Evolutionary conservation across 2,888 invertebrate genomes (phyloP), one percentile per base, ranked within the genome.

Genomic region (Therioaphis trifolii): DNA sequence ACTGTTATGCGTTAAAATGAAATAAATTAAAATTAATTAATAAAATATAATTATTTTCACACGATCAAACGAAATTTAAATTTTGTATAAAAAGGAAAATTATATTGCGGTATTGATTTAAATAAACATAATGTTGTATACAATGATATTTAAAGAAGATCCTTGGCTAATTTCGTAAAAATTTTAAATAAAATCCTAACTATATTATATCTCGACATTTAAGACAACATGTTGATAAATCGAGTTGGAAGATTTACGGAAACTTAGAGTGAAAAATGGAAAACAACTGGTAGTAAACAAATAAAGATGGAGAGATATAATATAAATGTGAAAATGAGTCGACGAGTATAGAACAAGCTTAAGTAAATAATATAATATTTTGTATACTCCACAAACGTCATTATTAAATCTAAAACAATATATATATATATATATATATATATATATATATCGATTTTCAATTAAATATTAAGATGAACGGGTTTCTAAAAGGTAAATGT

Each of bases 181-280:
- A 61, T 27, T 61, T 61, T 11, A 61, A 72, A 29, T n/a, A 4
- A 52, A 69, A 9, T 0, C 11, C 27, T 4, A 72, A 52, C 29
- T 14, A 18, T n/a, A 72, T 72, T 18, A 72, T 18, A n/a, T 52
- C n/a, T 29, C 9, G 29, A 27, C 24, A 46, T 52, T 49, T 14
- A 27, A 49, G 72, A 63, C 29, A 63, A 49, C n/a, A 14, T n/a
- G 29, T n/a, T 9, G 43, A 63, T 76, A 63, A 63, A 29, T 76
- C 14, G 46, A 63, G 43, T 43, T 29, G 49, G 24, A 63, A 63
- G 21, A 63, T 76, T 43, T 15, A 46, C 3, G 14, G 46, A 3
- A 24, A 72, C 72, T 29, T 71, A n/a, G 29, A 29, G 29, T 49
- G 14, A 63, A 63, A 63, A 63, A 14, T 76, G 46, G 46, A 49